A percentile compares a stretch with the other conserved stretches of the same genome.
Conservation (phyloP, 2,888 invertebrate genomes). For the Folsomia manolachei region DNA sequence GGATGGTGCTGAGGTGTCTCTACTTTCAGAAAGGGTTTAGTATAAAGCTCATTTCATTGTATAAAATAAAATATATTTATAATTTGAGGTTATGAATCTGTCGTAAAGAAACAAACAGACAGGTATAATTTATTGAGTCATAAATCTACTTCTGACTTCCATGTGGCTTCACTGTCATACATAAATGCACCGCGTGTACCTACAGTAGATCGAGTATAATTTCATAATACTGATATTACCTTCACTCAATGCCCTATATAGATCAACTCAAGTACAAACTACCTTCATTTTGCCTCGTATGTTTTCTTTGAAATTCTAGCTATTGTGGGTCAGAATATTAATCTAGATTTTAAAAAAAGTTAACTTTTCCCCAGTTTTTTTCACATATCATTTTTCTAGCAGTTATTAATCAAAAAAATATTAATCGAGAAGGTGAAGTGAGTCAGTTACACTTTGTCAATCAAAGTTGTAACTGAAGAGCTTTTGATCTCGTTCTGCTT, state of each 20-base stretch:
- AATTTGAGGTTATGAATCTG: conserved; percentile 26
- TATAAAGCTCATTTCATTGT: background rate
- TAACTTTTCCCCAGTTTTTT: background rate
- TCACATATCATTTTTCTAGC: background rate
- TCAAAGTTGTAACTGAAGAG: too few relatives aligned
- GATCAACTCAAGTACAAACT: too few relatives aligned
- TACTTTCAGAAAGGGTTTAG: background rate
- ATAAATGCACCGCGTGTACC: conserved; percentile 11
- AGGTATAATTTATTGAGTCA: conserved; percentile 43
- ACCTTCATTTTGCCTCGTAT: too few relatives aligned
- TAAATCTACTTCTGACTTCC: conserved; percentile 43
- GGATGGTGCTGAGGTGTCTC: background rate
- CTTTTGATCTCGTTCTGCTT: background rate
- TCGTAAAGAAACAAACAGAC: conserved; percentile 43
- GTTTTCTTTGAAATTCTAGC: too few relatives aligned
- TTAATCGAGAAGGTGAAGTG: background rate
- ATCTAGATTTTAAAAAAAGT: background rate
- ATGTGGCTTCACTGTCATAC: conserved; percentile 31
- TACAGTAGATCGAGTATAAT: too few relatives aligned
- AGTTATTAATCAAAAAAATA: background rate
- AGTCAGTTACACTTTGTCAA: background rate
- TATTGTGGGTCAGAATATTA: conserved; percentile 8
- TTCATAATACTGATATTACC: too few relatives aligned
- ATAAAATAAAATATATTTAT: conserved; percentile 22
- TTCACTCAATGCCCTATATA: background rate